Base-by-base conservation (phyloP, 2,888 invertebrate genomes). In the Malacosoma neustria region DNA sequence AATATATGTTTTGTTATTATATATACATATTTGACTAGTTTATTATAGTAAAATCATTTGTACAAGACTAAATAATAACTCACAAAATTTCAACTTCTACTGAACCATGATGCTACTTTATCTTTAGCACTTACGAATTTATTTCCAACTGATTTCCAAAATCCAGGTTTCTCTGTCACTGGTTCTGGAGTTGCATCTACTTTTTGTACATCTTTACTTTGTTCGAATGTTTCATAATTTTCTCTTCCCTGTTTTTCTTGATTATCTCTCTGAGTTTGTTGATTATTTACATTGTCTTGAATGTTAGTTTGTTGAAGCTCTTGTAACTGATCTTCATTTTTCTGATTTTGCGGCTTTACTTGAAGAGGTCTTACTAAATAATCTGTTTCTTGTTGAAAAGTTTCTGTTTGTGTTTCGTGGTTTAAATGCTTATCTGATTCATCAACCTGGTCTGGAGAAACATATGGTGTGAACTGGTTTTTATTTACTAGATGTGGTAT, bases 121-220 rank as follows among this genome's bases (percentile, higher is more conserved):
- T 85, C 73, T 51, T 87, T 88, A 5, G 87, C 82, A 48, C 42
- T 75, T 32, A 68, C 72, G 31, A 90, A 68, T 71, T 87, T 89
- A 46, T 68, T 72, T 37, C 88, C 86, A 40, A 90, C 51, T 55
- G 73, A 80, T 40, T 69, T 71, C 90, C 90, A 90, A 57, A 90
- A 88, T 12, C 89, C 84, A 33, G 81, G 61, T 36, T 80, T 68
- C 54, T 74, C 70, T 43, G 71, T 67, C n/a, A 46, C 45, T 39
- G 51, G 32, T 45, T 61, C 64, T 48, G 47, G 41, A 43, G 70
- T 49, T 39, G 57, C 22, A 38, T 47, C 39, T 38, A 50, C 48
- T 33, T 44, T 48, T 33, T 40, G 33, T 36, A 49, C 50, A 37
- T 43, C 35, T 39, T 50, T 46, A 41, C 40, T 39, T 42, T 30